These are phyloP conservation scores for Syngnathus acus DNA, from an alignment of 2,797 vertebrate species.

Conservation along the genomic window DNA sequence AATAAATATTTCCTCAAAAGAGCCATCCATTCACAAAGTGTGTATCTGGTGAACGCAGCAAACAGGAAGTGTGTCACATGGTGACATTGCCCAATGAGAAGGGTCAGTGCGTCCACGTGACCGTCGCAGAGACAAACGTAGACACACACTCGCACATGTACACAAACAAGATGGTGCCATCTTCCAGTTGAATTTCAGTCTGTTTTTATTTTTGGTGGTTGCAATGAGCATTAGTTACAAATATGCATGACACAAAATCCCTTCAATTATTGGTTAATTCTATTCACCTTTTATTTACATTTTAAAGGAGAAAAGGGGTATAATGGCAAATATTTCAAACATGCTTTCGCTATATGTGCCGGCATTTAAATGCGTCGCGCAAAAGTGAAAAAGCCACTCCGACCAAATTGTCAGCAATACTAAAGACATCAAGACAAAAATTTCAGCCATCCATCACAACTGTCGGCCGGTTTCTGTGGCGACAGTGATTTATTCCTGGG, in stretches of 20 bases:
- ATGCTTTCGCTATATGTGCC: slow-evolving; percentile 17
- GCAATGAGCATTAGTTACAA: not conserved
- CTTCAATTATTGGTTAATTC: not conserved
- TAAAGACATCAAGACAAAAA: slow-evolving; percentile 79
- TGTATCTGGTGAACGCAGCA: not conserved
- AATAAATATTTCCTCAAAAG: not conserved
- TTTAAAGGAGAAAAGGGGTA: not conserved
- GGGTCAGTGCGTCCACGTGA: slow-evolving; percentile 30
- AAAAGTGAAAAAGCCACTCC: slow-evolving; percentile 67
- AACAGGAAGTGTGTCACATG: slow-evolving; percentile 33
- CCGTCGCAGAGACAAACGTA: slow-evolving; percentile 3
- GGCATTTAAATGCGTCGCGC: slow-evolving; percentile 30
- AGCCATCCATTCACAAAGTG: not conserved
- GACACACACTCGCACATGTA: slow-evolving; percentile 5
- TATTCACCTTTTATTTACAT: not conserved
- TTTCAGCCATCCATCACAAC: slow-evolving; percentile 78
- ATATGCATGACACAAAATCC: not conserved
- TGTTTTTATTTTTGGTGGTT: not conserved
- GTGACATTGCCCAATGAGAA: slow-evolving; percentile 40
- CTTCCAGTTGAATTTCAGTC: not conserved
- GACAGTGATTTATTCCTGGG: slow-evolving; percentile 78
- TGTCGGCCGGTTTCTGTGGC: slow-evolving; percentile 69
- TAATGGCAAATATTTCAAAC: slow-evolving; percentile 7
- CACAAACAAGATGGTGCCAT: slow-evolving; percentile 4
- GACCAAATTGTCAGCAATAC: slow-evolving; percentile 78